A percentile compares a stretch with the other conserved stretches of the same genome.
phyloP scores from a whole-genome alignment of 2,888 invertebrate genomes.

The Amphipoea oculea region DNA sequence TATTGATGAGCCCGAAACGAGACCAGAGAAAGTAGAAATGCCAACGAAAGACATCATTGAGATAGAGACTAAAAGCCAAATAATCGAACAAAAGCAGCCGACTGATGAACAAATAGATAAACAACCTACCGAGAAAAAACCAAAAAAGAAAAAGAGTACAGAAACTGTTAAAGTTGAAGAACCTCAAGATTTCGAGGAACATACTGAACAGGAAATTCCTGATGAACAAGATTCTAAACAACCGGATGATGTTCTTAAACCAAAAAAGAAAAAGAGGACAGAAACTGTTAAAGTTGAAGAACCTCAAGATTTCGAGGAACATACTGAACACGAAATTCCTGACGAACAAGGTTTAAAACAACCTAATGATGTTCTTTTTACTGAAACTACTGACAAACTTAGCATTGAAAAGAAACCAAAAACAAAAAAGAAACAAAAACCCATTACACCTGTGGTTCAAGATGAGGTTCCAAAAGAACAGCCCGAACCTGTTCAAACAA shows the following conservation, averaged over 20 bases:
- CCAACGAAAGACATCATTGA: constrained; percentile 1
- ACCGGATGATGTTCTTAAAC: constrained; percentile 65
- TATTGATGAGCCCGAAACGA: constrained; percentile 7
- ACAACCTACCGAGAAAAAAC: constrained; percentile 10
- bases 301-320: constrained; percentile 7
- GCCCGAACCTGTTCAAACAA: constrained; percentile 14
- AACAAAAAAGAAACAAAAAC: constrained; percentile 55
- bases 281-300: constrained; percentile 14
- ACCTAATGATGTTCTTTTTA: constrained; percentile 69
- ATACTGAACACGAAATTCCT: background rate
- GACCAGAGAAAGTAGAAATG: constrained; percentile 10
- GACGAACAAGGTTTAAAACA: constrained; percentile 11
- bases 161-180: constrained; percentile 15
- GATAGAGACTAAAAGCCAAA: constrained; percentile 10
- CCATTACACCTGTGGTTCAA: constrained; percentile 10
- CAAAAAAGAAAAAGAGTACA: constrained; percentile 35
- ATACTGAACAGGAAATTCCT: background rate
- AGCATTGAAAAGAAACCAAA: constrained; percentile 44
- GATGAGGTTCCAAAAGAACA: constrained; percentile 33
- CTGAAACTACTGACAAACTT: constrained; percentile 66
- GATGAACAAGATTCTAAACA: constrained; percentile 25
- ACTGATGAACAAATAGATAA: constrained; percentile 12
- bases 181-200: constrained; percentile 8
- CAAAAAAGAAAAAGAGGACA: constrained; percentile 34
- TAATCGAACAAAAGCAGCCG: constrained; percentile 13